These are phyloP conservation scores for Drosophila sucinea DNA, from an alignment of 1,140 invertebrate species.

Conservation along the genomic window DNA sequence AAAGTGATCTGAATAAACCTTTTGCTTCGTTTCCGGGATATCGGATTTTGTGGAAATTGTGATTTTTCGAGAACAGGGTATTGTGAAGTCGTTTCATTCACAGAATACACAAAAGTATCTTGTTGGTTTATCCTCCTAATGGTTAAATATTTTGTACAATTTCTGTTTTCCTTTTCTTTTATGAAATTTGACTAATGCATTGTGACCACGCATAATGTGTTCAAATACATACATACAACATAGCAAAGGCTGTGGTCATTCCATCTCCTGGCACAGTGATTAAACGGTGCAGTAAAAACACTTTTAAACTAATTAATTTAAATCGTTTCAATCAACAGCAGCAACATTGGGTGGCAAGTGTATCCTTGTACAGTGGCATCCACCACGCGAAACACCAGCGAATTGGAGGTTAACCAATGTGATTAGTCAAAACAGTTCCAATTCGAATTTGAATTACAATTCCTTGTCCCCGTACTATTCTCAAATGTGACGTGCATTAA, in stretches of 20 bases:
- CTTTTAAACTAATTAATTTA: not conserved
- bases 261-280: not conserved
- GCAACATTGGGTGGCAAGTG: not conserved
- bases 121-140: conserved; percentile 10
- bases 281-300: not conserved
- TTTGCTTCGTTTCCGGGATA: no score
- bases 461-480: not conserved
- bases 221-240: no score
- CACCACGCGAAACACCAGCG: not conserved
- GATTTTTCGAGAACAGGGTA: not conserved
- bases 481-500: conserved; percentile 6
- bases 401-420: conserved; percentile 1
- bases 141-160: conserved; percentile 2
- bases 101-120: conserved; percentile 2
- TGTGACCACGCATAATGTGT: conserved; percentile 15
- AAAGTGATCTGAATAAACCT: not conserved
- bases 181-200: conserved; percentile 14
- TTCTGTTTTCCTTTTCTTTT: not conserved
- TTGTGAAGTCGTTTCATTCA: not conserved
- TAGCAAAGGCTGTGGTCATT: not conserved
- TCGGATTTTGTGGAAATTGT: no score
- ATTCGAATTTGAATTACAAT: conserved; percentile 24
- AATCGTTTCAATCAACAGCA: not conserved
- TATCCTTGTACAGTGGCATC: not conserved
- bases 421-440: conserved; percentile 2